Percentiles rank a stretch among this genome's conserved stretches.
Evolutionary conservation across 1,140 invertebrate species (phyloP).

Genomic region (Eulimnadia texana): DNA sequence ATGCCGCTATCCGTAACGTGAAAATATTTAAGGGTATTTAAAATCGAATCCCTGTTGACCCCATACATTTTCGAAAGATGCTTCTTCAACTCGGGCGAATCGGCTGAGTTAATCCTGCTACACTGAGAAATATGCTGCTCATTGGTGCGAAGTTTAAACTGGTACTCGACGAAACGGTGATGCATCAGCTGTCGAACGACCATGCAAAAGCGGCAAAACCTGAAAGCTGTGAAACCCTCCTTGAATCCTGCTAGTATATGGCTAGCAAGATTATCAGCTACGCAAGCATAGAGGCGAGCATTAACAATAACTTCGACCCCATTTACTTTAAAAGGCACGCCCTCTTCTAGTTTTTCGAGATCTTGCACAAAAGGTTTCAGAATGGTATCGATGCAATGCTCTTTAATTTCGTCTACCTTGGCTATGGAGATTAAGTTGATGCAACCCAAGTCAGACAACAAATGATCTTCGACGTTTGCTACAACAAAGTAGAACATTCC

Average conservation of each 20-base stretch:
- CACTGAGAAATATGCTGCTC: background rate
- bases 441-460: background rate
- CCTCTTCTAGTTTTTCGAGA: background rate
- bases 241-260: background rate
- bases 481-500: background rate
- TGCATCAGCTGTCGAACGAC: background rate
- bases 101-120: background rate
- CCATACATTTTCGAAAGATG: slow-evolving; percentile 12
- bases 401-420: background rate
- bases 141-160: background rate
- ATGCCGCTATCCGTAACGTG: slow-evolving; percentile 4
- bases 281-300: background rate
- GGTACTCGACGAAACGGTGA: background rate
- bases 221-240: background rate
- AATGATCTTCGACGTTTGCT: background rate
- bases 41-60: slow-evolving; percentile 7
- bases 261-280: background rate
- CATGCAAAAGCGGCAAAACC: background rate
- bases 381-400: background rate
- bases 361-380: background rate
- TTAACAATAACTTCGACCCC: background rate
- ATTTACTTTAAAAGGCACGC: background rate
- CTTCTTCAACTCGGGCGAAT: background rate
- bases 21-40: slow-evolving; percentile 15
- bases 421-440: background rate